These are phyloP conservation scores for Chromobotia macracanthus DNA, from an alignment of 2,797 vertebrate genomes.

Conservation along the genomic window DNA sequence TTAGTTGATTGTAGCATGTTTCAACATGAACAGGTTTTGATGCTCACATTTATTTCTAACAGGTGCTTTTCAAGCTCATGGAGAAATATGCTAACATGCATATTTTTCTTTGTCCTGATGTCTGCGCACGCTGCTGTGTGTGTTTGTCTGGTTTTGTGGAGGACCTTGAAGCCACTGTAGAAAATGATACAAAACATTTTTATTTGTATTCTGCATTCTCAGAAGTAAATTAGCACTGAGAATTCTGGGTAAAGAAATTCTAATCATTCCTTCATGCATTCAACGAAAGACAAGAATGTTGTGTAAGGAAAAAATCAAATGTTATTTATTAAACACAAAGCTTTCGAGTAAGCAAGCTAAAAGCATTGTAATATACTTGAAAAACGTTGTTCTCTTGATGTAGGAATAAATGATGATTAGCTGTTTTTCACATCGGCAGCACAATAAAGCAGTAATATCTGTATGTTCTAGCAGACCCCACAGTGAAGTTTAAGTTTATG, in stretches of 20 bases:
- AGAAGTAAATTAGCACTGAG: not conserved
- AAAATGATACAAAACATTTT: not conserved
- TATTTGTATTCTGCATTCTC: not conserved
- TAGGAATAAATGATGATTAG: not conserved
- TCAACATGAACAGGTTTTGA: not conserved
- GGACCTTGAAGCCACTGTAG: constrained; percentile 16
- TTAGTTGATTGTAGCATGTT: not conserved
- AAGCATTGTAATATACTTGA: too few species aligned
- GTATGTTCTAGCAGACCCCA: too few species aligned
- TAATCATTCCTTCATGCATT: not conserved
- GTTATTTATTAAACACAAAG: not conserved
- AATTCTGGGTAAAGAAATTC: not conserved
- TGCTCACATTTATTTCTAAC: not conserved
- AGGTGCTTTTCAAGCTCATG: not conserved
- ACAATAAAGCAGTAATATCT: constrained; percentile 1
- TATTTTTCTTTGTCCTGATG: not conserved
- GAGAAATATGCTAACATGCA: not conserved
- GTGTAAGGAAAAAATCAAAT: not conserved
- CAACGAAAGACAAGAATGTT: not conserved
- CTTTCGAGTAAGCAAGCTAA: too few species aligned
- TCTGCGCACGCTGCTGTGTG: not conserved
- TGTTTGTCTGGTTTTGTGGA: not conserved
- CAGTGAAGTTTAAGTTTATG: too few species aligned
- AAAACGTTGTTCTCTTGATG: not conserved
- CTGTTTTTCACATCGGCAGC: constrained; percentile 15